Evolutionary conservation across 2,113 vertebrate genomes (phyloP).

Genomic region (Casuarius casuarius): DNA sequence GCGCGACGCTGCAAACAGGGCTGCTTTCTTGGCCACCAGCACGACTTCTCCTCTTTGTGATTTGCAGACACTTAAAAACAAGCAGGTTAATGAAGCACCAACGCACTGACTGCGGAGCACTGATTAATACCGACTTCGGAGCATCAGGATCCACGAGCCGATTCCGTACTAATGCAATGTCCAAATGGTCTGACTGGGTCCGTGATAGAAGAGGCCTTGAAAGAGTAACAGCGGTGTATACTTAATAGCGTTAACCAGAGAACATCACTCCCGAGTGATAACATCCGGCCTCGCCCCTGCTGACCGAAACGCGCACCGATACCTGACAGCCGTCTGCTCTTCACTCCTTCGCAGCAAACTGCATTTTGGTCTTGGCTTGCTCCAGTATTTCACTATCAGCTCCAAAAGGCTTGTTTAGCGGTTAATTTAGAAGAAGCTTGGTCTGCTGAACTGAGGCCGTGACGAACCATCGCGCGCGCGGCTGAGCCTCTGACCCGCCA

Average conservation of each 20-base stretch:
- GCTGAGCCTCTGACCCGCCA: background rate
- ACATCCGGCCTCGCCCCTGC: background rate
- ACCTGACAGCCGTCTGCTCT: background rate
- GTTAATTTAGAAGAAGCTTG: background rate
- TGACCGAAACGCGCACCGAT: background rate
- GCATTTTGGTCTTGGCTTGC: background rate
- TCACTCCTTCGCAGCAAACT: background rate
- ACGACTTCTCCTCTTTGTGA: slow-evolving; percentile 60
- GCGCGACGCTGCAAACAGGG: slow-evolving; percentile 32
- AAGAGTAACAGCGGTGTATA: background rate
- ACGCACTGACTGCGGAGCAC: slow-evolving; percentile 33
- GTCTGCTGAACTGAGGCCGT: background rate
- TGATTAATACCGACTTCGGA: slow-evolving; percentile 63
- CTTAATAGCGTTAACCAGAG: background rate
- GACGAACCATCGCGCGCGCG: background rate
- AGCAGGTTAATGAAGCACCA: slow-evolving; percentile 73
- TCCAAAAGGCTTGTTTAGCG: background rate
- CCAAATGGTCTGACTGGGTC: background rate
- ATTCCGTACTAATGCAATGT: background rate
- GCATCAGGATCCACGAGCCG: slow-evolving; percentile 23
- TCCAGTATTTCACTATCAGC: background rate
- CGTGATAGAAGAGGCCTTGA: background rate
- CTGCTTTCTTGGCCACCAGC: slow-evolving; percentile 58
- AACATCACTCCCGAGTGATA: background rate
- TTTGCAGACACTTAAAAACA: slow-evolving; percentile 69